Base-by-base conservation (phyloP, 2,113 vertebrate species). In the Scopus umbretta region DNA sequence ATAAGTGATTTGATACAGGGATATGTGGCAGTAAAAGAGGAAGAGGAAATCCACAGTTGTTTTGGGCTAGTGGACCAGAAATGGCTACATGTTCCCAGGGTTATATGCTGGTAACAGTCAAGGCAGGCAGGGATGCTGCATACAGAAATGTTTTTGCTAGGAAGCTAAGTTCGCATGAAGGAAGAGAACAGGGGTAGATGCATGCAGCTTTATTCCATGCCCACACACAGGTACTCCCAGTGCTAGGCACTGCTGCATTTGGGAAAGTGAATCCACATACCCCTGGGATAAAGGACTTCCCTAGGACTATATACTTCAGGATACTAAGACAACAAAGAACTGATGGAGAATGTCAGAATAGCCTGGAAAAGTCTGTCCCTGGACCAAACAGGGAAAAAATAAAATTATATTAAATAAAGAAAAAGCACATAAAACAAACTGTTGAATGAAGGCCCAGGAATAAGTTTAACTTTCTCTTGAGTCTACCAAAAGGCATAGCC, bases 161-260 rank as follows among this genome's bases (percentile, higher is more conserved):
- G 20, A 43, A 79, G 21, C 9, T 15, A 17, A 56, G n/a, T 32
- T 7, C 36, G n/a, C 3, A 1, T 36, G n/a, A 53, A 25, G 26
- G 30, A 88, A 47, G 30, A 34, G 16, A 93, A 42, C 34, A 67
- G 21, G 3, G 10, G 34, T 36, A 47, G 79, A 40, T 7, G 8
- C 4, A 32, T 19, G 15, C 13, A 61, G 47, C 22, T 55, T 71
- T 40, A 19, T 58, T n/a, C 56, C 27, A 10, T 15, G n/a, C 26
- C 30, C 22, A 38, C 1, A 0, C 30, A 25, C 0, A 0, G n/a
- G 26, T 49, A 72, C 45, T 78, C 25, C 38, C 1, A 1, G 30
- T 10, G 18, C 45, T 17, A 34, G n/a, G 26, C 47, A 29, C 45
- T 55, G 30, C 21, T 73, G 59, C 7, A 2, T 61, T 66, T 47